phyloP scores from a whole-genome alignment of 2,888 invertebrate genomes.

The Maniola hyperantus region DNA sequence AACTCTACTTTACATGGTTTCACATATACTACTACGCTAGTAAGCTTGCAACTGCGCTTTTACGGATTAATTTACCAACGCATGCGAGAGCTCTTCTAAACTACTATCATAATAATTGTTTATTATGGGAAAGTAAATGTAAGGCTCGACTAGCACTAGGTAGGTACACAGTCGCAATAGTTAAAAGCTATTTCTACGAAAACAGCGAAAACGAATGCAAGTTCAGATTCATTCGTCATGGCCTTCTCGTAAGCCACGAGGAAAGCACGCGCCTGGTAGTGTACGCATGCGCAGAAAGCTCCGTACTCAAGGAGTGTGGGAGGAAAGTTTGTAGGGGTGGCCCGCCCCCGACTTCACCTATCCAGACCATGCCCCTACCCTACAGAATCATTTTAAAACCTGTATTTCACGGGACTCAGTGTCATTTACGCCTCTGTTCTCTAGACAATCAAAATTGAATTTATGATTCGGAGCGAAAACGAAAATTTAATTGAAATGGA shows the following conservation, averaged over 20 bases:
- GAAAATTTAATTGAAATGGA: slow-evolving; percentile 15
- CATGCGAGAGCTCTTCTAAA: background rate
- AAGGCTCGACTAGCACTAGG: background rate
- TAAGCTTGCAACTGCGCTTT: too few species aligned
- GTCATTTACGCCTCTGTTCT: slow-evolving; percentile 34
- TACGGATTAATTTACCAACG: background rate
- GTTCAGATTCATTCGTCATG: slow-evolving; percentile 43
- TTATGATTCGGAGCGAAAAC: slow-evolving; percentile 36
- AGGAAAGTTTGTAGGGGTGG: slow-evolving; percentile 36
- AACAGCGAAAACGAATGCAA: slow-evolving; percentile 35
- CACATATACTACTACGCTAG: too few species aligned
- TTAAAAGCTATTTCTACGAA: slow-evolving; percentile 32
- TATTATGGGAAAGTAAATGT: background rate
- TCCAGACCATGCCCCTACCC: slow-evolving; percentile 50
- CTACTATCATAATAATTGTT: background rate
- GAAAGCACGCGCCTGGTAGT: slow-evolving; percentile 68
- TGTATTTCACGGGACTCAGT: slow-evolving; percentile 43
- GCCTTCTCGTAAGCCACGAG: slow-evolving; percentile 59
- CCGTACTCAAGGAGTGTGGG: slow-evolving; percentile 34
- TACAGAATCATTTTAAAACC: slow-evolving; percentile 64
- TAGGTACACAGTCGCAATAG: background rate
- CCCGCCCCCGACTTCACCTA: slow-evolving; percentile 47
- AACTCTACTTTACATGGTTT: too few species aligned
- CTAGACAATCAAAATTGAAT: slow-evolving; percentile 50
- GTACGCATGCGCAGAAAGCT: slow-evolving; percentile 68